Conservation (phyloP, 2,113 vertebrate species). For the Mastomys natalensis region DNA sequence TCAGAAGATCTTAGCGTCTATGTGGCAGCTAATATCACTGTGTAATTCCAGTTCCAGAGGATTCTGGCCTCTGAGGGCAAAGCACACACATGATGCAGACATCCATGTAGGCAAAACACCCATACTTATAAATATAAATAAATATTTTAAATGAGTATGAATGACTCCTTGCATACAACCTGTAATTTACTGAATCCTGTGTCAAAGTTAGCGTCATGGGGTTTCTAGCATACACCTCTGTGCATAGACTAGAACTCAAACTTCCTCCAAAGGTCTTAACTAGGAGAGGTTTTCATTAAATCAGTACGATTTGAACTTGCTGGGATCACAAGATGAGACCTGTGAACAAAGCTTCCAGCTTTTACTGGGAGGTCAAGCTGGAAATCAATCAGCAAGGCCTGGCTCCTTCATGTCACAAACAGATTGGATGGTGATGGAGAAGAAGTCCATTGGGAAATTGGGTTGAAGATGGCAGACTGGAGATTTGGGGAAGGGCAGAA, state of each 20-base stretch:
- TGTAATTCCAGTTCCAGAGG: neutral
- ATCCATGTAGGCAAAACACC: neutral
- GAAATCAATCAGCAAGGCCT: neutral
- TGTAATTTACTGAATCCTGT: neutral
- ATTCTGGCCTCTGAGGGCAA: neutral
- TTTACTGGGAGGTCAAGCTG: neutral
- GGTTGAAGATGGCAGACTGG: neutral
- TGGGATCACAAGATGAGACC: neutral
- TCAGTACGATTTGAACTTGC: neutral
- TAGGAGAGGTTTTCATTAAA: neutral
- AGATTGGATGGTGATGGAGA: neutral
- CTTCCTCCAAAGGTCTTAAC: neutral
- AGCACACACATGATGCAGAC: neutral
- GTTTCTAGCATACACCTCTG: neutral
- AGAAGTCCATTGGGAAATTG: neutral
- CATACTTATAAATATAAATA: neutral
- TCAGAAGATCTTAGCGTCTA: too few relatives aligned
- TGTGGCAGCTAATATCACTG: neutral
- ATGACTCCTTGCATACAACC: neutral
- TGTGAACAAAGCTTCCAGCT: neutral
- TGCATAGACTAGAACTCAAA: neutral
- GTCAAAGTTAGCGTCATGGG: neutral
- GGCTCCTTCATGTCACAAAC: neutral
- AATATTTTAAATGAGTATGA: neutral
- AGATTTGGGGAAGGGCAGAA: neutral